Evolutionary conservation across 2,797 vertebrate genomes (phyloP).

Genomic region (Huso huso): DNA sequence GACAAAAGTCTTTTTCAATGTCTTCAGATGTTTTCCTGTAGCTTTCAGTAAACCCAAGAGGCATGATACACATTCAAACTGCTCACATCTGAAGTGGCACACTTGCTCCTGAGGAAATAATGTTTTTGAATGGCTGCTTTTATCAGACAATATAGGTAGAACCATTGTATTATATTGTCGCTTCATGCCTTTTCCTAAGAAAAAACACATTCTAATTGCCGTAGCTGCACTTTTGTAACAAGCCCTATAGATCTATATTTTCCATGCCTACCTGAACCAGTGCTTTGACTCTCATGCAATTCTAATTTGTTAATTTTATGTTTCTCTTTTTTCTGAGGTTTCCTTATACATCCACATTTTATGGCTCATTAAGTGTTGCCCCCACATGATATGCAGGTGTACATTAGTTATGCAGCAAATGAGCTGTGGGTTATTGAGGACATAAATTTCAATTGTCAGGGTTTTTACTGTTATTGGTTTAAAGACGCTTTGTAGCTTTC

Average conservation of each 20-base stretch:
- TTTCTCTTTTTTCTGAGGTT: slow-evolving; percentile 42
- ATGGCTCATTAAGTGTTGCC: slow-evolving; percentile 47
- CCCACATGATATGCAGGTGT: slow-evolving; percentile 35
- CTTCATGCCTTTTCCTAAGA: too few relatives aligned
- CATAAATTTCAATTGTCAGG: slow-evolving; percentile 39
- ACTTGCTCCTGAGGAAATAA: too few relatives aligned
- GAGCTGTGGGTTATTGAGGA: slow-evolving; percentile 17
- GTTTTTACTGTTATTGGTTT: slow-evolving; percentile 34
- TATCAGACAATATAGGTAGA: too few relatives aligned
- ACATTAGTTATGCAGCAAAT: slow-evolving; percentile 17
- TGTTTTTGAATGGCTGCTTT: too few relatives aligned
- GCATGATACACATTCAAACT: too few relatives aligned
- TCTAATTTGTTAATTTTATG: slow-evolving; percentile 40
- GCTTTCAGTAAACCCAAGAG: too few relatives aligned
- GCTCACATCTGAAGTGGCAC: too few relatives aligned
- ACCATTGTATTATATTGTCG: too few relatives aligned
- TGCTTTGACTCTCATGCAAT: slow-evolving; percentile 32
- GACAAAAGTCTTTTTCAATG: too few relatives aligned
- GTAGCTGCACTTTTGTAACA: too few relatives aligned
- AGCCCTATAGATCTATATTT: not conserved
- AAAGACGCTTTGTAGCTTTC: slow-evolving; percentile 37
- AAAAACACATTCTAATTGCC: too few relatives aligned
- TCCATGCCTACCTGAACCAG: not conserved
- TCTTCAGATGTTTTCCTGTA: too few relatives aligned
- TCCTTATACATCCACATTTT: slow-evolving; percentile 44